phyloP scores from a whole-genome alignment of 1,140 invertebrate genomes.

The Pinna nobilis region DNA sequence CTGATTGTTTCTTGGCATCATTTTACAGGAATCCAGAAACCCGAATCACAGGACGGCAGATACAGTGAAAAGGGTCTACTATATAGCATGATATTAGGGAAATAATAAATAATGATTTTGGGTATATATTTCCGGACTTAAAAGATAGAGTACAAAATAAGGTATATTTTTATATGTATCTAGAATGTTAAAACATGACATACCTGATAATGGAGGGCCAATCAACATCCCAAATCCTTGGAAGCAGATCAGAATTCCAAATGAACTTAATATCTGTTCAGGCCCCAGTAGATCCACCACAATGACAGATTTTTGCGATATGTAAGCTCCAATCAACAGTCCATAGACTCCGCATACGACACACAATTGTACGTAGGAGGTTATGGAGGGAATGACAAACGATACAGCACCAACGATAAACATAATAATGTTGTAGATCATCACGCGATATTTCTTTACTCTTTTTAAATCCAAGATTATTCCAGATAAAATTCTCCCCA shows the following conservation, averaged over 20 bases:
- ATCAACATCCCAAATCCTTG: conserved; percentile 92
- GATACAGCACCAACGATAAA: conserved; percentile 48
- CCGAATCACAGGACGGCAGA: neutral
- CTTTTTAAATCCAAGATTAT: conserved; percentile 51
- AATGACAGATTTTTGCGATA: conserved; percentile 94
- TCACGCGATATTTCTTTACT: conserved; percentile 52
- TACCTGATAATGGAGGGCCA: conserved; percentile 90
- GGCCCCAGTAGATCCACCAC: conserved; percentile 93
- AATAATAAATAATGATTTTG: neutral
- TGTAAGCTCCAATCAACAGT: conserved; percentile 73
- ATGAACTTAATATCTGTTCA: conserved; percentile 93
- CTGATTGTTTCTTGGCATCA: neutral
- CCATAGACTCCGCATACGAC: conserved; percentile 57
- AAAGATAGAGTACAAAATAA: neutral
- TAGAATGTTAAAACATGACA: neutral
- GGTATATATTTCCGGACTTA: neutral
- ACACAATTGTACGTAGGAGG: conserved; percentile 45
- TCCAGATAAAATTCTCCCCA: conserved; percentile 56
- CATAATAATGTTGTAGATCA: conserved; percentile 60
- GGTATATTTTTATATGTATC: too few species aligned
- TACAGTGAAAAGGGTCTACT: neutral
- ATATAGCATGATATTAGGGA: too few species aligned
- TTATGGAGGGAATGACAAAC: conserved; percentile 48
- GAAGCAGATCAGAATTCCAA: conserved; percentile 93
- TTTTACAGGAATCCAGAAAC: too few species aligned